These are phyloP conservation scores for Belgica antarctica DNA, from an alignment of 2,888 invertebrate genomes.

Conservation along the genomic window DNA sequence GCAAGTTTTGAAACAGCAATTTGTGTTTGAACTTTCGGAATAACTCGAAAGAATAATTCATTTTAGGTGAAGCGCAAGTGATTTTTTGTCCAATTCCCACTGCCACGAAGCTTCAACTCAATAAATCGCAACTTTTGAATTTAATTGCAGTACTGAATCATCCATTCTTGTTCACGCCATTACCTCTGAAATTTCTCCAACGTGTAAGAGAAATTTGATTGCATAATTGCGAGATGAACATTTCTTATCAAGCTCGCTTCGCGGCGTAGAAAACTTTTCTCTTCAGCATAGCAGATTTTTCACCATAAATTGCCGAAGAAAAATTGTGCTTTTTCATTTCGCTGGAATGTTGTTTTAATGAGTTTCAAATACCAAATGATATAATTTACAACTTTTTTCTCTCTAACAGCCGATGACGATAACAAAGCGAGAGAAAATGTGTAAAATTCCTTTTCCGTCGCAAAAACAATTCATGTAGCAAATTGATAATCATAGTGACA, in stretches of 20 bases:
- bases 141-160: no score
- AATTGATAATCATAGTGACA: slow-evolving; percentile 39
- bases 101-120: no score
- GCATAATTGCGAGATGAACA: no score
- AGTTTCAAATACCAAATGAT: slow-evolving; percentile 36
- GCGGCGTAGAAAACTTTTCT: slow-evolving; percentile 2
- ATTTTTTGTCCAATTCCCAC: no score
- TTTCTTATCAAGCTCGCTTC: slow-evolving; percentile 21
- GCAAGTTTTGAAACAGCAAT: no score
- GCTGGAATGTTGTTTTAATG: slow-evolving; percentile 29
- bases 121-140: no score
- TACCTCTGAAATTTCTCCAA: no score
- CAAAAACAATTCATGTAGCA: slow-evolving; percentile 31
- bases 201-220: no score
- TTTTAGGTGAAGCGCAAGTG: no score
- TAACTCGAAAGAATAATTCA: no score
- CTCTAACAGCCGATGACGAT: slow-evolving; percentile 8
- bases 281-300: slow-evolving; percentile 13
- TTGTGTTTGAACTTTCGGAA: no score
- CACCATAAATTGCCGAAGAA: not conserved
- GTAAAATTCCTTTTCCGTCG: not conserved
- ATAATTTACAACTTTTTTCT: slow-evolving; percentile 29
- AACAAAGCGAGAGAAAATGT: slow-evolving; percentile 4
- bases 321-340: slow-evolving; percentile 12
- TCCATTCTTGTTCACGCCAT: no score